Percentiles rank a stretch among this genome's conserved stretches.
These are phyloP conservation scores for Phrynosoma platyrhinos DNA, from an alignment of 2,113 vertebrate species.

Conservation along the genomic window DNA sequence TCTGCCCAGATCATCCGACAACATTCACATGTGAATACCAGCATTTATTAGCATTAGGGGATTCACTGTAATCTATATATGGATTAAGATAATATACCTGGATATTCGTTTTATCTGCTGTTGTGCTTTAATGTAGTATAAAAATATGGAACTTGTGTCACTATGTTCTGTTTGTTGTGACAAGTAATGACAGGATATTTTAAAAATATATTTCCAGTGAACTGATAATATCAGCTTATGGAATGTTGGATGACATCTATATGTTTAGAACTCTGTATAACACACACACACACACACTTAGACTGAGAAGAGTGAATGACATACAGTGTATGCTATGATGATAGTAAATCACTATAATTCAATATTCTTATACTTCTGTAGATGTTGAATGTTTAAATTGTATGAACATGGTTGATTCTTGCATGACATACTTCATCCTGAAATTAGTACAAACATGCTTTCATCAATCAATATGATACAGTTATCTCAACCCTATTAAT, in stretches of 20 bases:
- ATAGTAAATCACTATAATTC: constrained; percentile 21
- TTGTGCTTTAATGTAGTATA: neutral
- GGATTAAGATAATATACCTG: neutral
- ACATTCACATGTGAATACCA: neutral
- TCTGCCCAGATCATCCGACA: neutral
- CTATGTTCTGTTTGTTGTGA: constrained; percentile 15
- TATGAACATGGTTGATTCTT: neutral
- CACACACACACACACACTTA: constrained; percentile 21
- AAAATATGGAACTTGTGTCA: neutral
- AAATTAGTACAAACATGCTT: constrained; percentile 40
- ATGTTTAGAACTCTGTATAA: constrained; percentile 37
- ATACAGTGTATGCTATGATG: constrained; percentile 31
- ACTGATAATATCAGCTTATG: too few species aligned
- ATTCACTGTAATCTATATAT: neutral
- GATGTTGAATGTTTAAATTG: constrained; percentile 22
- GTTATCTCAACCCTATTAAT: constrained; percentile 2
- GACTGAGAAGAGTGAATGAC: constrained; percentile 28
- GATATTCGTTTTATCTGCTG: neutral
- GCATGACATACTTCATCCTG: constrained; percentile 36
- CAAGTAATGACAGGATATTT: constrained; percentile 5
- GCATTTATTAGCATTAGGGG: neutral
- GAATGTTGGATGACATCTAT: constrained; percentile 22
- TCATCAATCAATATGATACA: constrained; percentile 43
- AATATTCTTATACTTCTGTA: constrained; percentile 14
- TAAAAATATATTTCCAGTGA: too few species aligned